Base-by-base conservation (phyloP, 2,888 invertebrate genomes). In the Morpho achilles region DNA sequence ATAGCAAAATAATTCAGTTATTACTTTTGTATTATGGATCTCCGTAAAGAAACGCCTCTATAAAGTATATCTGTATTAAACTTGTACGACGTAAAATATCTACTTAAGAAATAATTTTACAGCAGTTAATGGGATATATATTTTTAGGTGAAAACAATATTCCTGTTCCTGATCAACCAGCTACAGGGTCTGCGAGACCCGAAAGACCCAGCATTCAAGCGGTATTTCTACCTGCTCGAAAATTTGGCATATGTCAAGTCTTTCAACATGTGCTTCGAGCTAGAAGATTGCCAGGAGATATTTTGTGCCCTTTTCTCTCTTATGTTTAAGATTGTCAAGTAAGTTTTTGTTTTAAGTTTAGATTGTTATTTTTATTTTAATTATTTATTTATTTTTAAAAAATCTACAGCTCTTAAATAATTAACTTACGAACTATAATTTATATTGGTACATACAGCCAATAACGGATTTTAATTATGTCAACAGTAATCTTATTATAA, bases 181-280 rank as follows among this genome's bases (percentile, higher is more conserved):
- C 86, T 99, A 65, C 93, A 96, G 69, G 99, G 99, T 10, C 92
- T 99, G 32, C 96, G 96, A 76, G 98, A 99, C 89, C 98, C 98
- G 0, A 98, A 98, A 82, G 97, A 98, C 87, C 97, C 99, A 4
- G 97, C 98, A 3, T 99, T 99, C 87, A 99, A 99, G 82, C 93
- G 98, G 68, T 99, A 99, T 86, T 99, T 99, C 89, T 99, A 99
- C 84, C 92, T 99, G 53, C 90, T 99, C 59, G 99, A 99, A 90
- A 99, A 99, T 87, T 91, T 99, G 71, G 98, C 98, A 0, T 98
- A 98, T 83, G 98, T 99, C 44, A 99, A 99, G 85, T 98, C 98
- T 0, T 99, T 99, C 86, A 99, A 99, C 85, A 99, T 99, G 95
- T 99, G 98, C 83, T 97, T 99, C 79, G 99, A 99, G 82, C 89